Conservation (phyloP, 2,888 invertebrate genomes). For the Linnaemya vulpina region DNA sequence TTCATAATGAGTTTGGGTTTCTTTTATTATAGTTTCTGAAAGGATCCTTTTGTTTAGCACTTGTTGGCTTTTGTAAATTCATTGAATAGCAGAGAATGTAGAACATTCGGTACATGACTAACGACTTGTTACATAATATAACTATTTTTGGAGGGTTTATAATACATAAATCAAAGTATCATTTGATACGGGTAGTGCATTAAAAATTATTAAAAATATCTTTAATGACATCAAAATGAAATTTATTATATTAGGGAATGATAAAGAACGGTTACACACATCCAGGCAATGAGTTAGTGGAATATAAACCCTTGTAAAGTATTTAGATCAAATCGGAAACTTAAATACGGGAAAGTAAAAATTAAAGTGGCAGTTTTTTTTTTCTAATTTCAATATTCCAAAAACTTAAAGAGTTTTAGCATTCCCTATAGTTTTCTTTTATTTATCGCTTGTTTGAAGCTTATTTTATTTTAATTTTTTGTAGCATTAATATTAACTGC, state of each 20-base stretch:
- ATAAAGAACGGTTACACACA: too few species aligned
- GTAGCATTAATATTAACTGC: too few species aligned
- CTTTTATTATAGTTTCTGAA: constrained; percentile 36
- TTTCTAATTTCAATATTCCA: too few species aligned
- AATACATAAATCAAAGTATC: background rate
- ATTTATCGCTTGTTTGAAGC: too few species aligned
- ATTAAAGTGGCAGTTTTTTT: too few species aligned
- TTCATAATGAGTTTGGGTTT: constrained; percentile 68
- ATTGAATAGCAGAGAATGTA: constrained; percentile 1
- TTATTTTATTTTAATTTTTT: too few species aligned
- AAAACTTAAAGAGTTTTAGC: too few species aligned
- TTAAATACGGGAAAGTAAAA: too few species aligned
- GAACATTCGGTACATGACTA: constrained; percentile 2
- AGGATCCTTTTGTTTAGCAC: constrained; percentile 53
- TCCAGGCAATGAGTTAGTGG: too few species aligned
- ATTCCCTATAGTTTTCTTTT: too few species aligned
- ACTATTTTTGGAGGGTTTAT: background rate
- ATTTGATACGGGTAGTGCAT: background rate
- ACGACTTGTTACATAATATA: constrained; percentile 43
- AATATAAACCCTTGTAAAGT: too few species aligned
- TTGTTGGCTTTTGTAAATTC: constrained; percentile 55
- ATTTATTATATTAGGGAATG: background rate
- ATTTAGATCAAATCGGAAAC: too few species aligned
- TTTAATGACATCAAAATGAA: background rate
- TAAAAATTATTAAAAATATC: background rate